Evolutionary conservation across 1,140 invertebrate species (phyloP).

Genomic region (Drosophila pruinosa): DNA sequence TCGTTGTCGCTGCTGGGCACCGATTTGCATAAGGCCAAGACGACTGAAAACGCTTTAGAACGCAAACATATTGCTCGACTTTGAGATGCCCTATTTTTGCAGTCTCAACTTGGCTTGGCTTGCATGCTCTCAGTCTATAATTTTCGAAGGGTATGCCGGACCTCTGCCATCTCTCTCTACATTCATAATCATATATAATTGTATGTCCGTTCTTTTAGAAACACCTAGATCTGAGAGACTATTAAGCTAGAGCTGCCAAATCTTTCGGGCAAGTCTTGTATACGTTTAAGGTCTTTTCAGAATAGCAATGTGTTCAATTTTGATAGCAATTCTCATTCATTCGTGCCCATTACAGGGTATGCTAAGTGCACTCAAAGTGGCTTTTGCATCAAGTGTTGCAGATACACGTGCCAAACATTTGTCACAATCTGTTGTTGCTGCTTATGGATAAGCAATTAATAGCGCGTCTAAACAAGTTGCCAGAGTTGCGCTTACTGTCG

Average conservation of each 20-base stretch:
- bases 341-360: conserved; percentile 13
- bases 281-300: too few species aligned
- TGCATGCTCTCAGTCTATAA: too few species aligned
- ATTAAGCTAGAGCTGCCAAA: too few species aligned
- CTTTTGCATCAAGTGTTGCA: conserved; percentile 23
- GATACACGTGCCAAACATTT: conserved; percentile 35
- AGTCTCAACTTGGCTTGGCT: too few species aligned
- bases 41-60: conserved; percentile 4
- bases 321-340: too few species aligned
- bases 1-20: conserved; percentile 19
- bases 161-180: too few species aligned
- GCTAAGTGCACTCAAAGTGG: conserved; percentile 9
- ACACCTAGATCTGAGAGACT: too few species aligned
- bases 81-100: conserved; percentile 13
- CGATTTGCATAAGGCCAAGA: conserved; percentile 54
- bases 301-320: too few species aligned
- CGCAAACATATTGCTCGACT: not conserved
- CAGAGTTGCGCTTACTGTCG: not conserved
- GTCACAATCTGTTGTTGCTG: conserved; percentile 3
- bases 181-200: too few species aligned
- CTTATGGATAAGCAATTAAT: conserved; percentile 32
- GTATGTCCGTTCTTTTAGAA: too few species aligned
- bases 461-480: conserved; percentile 25
- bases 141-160: too few species aligned
- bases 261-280: too few species aligned